Evolutionary conservation across 2,113 vertebrate species (phyloP).

Genomic region (Aegotheles bennettii): DNA sequence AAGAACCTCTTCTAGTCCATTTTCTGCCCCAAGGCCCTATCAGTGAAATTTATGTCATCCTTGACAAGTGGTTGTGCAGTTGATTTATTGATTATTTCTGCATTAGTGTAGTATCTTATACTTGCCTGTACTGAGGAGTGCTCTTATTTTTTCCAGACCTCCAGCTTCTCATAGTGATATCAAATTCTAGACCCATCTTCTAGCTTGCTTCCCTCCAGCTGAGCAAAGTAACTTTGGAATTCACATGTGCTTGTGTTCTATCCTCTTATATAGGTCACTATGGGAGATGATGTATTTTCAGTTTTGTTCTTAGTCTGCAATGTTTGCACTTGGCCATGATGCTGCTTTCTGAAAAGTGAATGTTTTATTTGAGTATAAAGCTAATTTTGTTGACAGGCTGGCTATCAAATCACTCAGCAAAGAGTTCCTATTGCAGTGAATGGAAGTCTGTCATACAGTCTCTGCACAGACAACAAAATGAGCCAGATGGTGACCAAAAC

Average conservation of each 20-base stretch:
- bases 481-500: constrained; percentile 77
- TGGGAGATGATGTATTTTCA: background rate
- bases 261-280: background rate
- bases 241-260: background rate
- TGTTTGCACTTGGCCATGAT: background rate
- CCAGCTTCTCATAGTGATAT: background rate
- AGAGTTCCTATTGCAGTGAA: constrained; percentile 88
- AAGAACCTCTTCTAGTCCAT: background rate
- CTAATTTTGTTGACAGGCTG: constrained; percentile 77
- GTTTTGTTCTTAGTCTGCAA: background rate
- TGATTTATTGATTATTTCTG: background rate
- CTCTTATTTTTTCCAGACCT: background rate
- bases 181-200: background rate
- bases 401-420: constrained; percentile 98
- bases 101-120: background rate
- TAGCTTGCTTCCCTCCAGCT: background rate
- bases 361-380: background rate
- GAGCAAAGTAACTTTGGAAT: background rate
- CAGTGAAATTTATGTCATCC: background rate
- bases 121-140: background rate
- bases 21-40: background rate
- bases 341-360: background rate
- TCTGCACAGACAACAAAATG: constrained; percentile 70
- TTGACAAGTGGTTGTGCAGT: background rate
- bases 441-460: constrained; percentile 80